phyloP scores from a whole-genome alignment of 2,797 vertebrate species.

The Leucoraja ocellata region DNA sequence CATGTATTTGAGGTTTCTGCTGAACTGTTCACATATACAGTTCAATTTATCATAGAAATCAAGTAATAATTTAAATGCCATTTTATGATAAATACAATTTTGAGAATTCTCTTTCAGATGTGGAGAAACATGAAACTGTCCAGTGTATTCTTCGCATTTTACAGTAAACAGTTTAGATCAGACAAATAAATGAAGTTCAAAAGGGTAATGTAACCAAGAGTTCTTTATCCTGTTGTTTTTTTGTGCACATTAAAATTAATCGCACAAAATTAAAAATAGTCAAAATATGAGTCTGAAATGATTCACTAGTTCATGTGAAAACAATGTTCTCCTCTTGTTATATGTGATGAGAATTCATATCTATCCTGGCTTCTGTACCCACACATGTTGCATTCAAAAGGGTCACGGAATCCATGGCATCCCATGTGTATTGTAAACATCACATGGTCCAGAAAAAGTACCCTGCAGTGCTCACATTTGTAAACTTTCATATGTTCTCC shows the following conservation, averaged over 20 bases:
- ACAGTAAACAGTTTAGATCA: not conserved
- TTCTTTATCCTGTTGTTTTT: not conserved
- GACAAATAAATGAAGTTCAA: not conserved
- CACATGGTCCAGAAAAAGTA: conserved; percentile 96
- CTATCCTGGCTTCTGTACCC: conserved; percentile 94
- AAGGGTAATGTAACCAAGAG: not conserved
- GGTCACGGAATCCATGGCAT: conserved; percentile 92
- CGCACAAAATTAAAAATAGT: not conserved
- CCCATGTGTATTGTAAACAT: conserved; percentile 99
- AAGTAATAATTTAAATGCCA: conserved; percentile 37
- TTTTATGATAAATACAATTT: conserved; percentile 32
- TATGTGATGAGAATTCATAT: conserved; percentile 97
- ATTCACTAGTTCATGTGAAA: conserved; percentile 61
- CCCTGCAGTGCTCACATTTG: conserved; percentile 85
- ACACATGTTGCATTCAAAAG: conserved; percentile 97
- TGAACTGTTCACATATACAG: conserved; percentile 33
- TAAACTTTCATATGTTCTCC: conserved; percentile 84
- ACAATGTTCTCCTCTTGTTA: conserved; percentile 90
- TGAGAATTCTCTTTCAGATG: conserved; percentile 20
- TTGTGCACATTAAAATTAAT: not conserved
- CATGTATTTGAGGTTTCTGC: not conserved
- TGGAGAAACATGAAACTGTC: not conserved
- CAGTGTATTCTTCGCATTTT: not conserved
- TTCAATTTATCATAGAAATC: conserved; percentile 6
- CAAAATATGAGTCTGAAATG: not conserved